Base-by-base conservation (phyloP, 2,888 invertebrate species). In the Drosophila planitibia region DNA sequence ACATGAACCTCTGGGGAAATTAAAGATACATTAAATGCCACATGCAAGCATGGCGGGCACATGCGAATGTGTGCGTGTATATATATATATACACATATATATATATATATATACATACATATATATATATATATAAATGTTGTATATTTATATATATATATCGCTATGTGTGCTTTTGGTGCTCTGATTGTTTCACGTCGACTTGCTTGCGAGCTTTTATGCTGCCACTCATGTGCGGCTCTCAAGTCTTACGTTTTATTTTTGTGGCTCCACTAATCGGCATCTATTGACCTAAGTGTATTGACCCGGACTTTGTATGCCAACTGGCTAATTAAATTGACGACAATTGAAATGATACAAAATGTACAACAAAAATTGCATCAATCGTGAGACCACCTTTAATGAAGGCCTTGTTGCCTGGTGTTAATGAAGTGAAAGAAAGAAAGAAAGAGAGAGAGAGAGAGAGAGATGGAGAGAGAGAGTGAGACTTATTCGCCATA, bases 21-120 rank as follows among this genome's bases (percentile, higher is more conserved):
- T 87, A 89, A 87, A 87, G 85, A 87, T 87, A 87, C 87, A 87
- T 87, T 87, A 89, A 87, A 89, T 89, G 83, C 72, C 83, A 73
- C 80, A 76, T 78, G 87, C 76, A 81, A 73, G 75, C 72, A 70
- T 72, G 74, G 70, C 70, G 62, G 62, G 58, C 65, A 59, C 53
- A 67, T 67, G 69, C 53, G 60, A 68, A 37, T 58, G 54, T 69
- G 39, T 73, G n/a, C 53, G 37, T 52, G 1, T 52, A 14, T 35
- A 5, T 53, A 28, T 58, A n/a, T 67, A 22, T 25, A 19, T 33
- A 32, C 25, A 22, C 60, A 14, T 58, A 10, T 54, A 14, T 33
- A 12, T 63, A n/a, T 58, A 3, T 47, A 22, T 41, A 14, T 59
- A 12, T 44, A n/a, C 25, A 7, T 44, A 30, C 65, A 16, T 61